These are phyloP conservation scores for Rhinopithecus roxellana DNA, from an alignment of 2,113 vertebrate genomes.

Conservation along the genomic window DNA sequence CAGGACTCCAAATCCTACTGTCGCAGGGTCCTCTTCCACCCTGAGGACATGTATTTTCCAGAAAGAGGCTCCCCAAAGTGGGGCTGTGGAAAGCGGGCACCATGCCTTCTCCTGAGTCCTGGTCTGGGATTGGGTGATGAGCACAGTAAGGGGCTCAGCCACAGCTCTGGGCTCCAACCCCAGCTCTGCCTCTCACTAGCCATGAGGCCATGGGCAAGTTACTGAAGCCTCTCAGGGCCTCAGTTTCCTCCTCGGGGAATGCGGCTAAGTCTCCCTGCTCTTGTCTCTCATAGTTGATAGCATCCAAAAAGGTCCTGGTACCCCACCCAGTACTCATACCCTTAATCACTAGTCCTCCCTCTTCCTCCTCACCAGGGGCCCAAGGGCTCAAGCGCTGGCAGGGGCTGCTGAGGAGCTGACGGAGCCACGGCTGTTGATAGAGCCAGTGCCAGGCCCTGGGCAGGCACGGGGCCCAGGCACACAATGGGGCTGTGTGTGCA, in stretches of 20 bases:
- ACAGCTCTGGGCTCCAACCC: no score
- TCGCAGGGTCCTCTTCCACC: neutral
- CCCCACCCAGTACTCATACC: neutral
- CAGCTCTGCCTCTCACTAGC: neutral
- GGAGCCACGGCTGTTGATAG: constrained; percentile 48
- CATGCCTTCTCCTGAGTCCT: neutral
- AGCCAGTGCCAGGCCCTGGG: constrained; percentile 54
- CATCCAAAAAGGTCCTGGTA: accelerated
- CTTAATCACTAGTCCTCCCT: neutral
- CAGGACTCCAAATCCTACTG: neutral
- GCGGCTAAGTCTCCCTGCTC: neutral
- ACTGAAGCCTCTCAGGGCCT: neutral
- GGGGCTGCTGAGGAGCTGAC: neutral
- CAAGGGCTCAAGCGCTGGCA: neutral
- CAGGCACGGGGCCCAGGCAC: constrained; percentile 53
- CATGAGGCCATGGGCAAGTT: neutral
- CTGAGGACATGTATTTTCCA: neutral
- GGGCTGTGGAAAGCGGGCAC: neutral
- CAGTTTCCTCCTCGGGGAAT: neutral
- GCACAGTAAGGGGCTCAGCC: neutral
- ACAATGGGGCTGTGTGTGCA: constrained; percentile 77
- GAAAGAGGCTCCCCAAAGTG: neutral
- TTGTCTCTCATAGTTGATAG: neutral
- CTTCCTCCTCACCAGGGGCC: neutral
- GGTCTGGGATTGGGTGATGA: neutral